phyloP scores from a whole-genome alignment of 2,113 vertebrate genomes.

The Notechis scutatus region DNA sequence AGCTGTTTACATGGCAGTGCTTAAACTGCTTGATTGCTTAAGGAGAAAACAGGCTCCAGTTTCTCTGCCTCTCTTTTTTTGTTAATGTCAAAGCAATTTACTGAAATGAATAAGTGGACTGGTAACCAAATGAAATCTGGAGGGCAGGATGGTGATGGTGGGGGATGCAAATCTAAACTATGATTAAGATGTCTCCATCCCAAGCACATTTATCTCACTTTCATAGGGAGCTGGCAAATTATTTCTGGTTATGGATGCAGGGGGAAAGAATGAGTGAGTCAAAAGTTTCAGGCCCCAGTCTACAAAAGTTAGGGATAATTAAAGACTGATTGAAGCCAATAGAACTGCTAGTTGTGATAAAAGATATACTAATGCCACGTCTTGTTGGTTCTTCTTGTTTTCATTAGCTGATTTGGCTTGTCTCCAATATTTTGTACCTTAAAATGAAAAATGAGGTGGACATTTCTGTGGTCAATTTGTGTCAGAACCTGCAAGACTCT shows the following conservation, averaged over 20 bases:
- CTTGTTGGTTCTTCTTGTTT: background rate
- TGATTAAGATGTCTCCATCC: constrained; percentile 49
- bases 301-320: background rate
- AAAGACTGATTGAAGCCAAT: background rate
- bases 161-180: constrained; percentile 41
- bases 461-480: background rate
- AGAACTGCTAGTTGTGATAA: background rate
- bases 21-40: constrained; percentile 61
- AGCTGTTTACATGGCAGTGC: constrained; percentile 61
- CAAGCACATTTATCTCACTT: constrained; percentile 53
- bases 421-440: background rate
- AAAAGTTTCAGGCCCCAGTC: background rate
- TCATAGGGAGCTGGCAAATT: constrained; percentile 38
- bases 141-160: constrained; percentile 3
- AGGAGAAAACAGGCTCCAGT: constrained; percentile 53
- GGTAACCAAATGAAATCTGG: constrained; percentile 25
- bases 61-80: constrained; percentile 39
- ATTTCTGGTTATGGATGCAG: background rate
- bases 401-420: background rate
- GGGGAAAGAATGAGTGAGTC: background rate
- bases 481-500: background rate
- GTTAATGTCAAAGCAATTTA: constrained; percentile 37
- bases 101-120: constrained; percentile 24
- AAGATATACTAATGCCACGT: background rate
- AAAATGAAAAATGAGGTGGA: background rate